Conservation (phyloP, 1,140 invertebrate genomes). For the Metaphire vulgaris region DNA sequence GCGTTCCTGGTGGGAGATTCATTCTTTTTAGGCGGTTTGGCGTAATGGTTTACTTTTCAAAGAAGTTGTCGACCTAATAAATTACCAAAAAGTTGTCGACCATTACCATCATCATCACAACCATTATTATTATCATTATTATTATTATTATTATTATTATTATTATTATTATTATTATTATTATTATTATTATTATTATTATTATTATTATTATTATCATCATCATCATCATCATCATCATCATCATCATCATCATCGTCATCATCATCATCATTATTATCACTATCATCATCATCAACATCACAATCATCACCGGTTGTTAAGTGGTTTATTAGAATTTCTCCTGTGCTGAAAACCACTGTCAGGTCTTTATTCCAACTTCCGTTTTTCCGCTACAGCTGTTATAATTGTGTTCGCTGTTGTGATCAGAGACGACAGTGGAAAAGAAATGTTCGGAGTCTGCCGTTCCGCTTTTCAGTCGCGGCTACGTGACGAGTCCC, state of each 20-base stretch:
- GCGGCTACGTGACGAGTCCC: conserved; percentile 21
- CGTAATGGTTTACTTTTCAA: background rate
- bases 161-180: conserved; percentile 3
- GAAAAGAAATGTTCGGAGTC: conserved; percentile 4
- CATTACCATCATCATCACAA: background rate
- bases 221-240: background rate
- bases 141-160: background rate
- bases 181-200: background rate
- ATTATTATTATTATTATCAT: background rate
- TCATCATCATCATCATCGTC: background rate
- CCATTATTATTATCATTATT: background rate
- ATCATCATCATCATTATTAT: background rate
- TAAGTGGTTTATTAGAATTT: too few species aligned
- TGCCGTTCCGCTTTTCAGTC: background rate
- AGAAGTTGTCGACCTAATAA: too few species aligned
- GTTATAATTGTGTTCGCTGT: background rate
- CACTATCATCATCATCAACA: background rate
- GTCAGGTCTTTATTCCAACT: too few species aligned
- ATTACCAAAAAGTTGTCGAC: background rate
- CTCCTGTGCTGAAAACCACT: too few species aligned
- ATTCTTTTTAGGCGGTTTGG: background rate
- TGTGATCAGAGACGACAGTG: conserved; percentile 8
- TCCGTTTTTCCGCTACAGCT: too few species aligned
- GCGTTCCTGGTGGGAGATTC: conserved; percentile 20
- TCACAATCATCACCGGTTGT: too few species aligned